Percentiles rank a stretch among this genome's conserved stretches.
Conservation (phyloP, 2,113 vertebrate genomes). For the Rhynchomys soricoides region DNA sequence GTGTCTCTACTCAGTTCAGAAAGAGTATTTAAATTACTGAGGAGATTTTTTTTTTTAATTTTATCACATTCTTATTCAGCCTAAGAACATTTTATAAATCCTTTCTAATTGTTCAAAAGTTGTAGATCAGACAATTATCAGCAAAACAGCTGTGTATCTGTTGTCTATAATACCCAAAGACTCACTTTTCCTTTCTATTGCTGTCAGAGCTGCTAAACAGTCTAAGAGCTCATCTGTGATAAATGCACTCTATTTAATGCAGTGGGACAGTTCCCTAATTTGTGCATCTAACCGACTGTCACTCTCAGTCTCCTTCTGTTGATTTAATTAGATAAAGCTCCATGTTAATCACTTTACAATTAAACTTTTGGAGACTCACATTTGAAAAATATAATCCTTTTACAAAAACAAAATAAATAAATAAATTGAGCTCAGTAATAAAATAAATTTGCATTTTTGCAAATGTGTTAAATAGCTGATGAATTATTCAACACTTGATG, state of each 20-base stretch:
- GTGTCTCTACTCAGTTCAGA: background rate
- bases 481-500: conserved; percentile 84
- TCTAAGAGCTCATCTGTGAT: conserved; percentile 79
- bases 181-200: conserved; percentile 74
- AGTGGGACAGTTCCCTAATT: conserved; percentile 82
- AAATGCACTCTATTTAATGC: conserved; percentile 80
- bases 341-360: conserved; percentile 85
- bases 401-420: conserved; percentile 77
- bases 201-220: conserved; percentile 78
- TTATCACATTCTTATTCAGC: conserved; percentile 60
- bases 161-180: conserved; percentile 63
- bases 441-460: conserved; percentile 81
- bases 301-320: conserved; percentile 81
- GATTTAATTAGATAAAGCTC: conserved; percentile 86
- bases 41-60: background rate
- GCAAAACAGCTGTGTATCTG: conserved; percentile 64
- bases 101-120: conserved; percentile 70
- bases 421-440: conserved; percentile 67
- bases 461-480: conserved; percentile 81
- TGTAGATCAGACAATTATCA: conserved; percentile 70
- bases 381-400: conserved; percentile 71
- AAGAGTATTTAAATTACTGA: background rate
- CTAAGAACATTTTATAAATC: conserved; percentile 66
- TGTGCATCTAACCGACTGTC: conserved; percentile 80
- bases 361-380: conserved; percentile 82